These are phyloP conservation scores for Muscicapa comitata DNA, from an alignment of 2,797 vertebrate species.

Conservation along the genomic window DNA sequence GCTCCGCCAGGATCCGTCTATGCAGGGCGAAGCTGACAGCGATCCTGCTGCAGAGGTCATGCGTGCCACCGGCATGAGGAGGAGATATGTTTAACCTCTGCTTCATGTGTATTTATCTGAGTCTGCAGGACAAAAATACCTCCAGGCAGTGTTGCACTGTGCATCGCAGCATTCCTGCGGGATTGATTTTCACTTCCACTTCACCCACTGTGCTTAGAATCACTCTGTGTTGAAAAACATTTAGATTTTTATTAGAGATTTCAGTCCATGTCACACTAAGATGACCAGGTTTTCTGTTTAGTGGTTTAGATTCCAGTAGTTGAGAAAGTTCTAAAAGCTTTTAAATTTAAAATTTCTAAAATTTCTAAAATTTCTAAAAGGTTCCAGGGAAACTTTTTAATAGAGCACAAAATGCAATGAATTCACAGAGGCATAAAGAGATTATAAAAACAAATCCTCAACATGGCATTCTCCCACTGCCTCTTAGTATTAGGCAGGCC, in stretches of 20 bases:
- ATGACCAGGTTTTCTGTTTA: neutral
- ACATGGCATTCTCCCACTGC: neutral
- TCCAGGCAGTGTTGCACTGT: neutral
- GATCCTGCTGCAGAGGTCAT: neutral
- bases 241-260: neutral
- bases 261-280: neutral
- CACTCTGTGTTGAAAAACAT: neutral
- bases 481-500: neutral
- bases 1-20: rapidly evolving
- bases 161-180: neutral
- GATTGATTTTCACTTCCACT: neutral
- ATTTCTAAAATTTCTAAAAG: neutral
- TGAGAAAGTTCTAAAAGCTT: neutral
- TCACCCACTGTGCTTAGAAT: neutral
- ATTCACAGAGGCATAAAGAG: neutral
- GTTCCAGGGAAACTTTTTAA: neutral
- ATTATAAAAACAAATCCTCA: neutral
- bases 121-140: neutral
- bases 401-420: neutral
- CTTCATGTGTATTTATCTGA: neutral
- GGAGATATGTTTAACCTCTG: neutral
- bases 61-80: neutral
- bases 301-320: neutral
- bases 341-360: neutral
- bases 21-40: neutral